A percentile compares a stretch with the other conserved stretches of the same genome.
phyloP scores from a whole-genome alignment of 1,140 invertebrate species.

The Formica selysi region DNA sequence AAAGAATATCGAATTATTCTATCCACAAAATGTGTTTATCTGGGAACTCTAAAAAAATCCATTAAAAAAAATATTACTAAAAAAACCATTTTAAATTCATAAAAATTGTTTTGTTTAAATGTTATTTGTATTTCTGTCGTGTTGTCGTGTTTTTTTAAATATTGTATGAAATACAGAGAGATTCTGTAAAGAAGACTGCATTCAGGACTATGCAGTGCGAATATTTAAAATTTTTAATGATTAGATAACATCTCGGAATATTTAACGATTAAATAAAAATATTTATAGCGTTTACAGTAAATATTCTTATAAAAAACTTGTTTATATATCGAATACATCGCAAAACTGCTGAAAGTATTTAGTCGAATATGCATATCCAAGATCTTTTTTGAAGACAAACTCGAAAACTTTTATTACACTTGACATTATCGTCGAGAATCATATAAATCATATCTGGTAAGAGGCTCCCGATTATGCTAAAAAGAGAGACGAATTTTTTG shows the following conservation, averaged over 20 bases:
- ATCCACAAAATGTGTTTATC: neutral
- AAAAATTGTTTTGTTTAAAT: neutral
- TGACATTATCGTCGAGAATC: constrained; percentile 25
- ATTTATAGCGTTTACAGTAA: neutral
- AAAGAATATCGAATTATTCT: neutral
- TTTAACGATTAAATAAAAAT: neutral
- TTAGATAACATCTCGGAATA: neutral
- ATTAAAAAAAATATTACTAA: neutral
- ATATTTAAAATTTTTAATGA: neutral
- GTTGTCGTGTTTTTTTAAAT: neutral
- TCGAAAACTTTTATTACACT: constrained; percentile 30
- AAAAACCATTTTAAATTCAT: neutral
- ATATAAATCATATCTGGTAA: constrained; percentile 13
- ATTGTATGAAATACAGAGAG: neutral
- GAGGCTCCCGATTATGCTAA: constrained; percentile 30
- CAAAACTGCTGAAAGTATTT: constrained; percentile 34
- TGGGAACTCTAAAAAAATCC: neutral
- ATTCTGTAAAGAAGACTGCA: neutral
- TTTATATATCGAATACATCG: neutral
- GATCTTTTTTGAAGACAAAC: constrained; percentile 18
- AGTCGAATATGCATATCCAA: neutral
- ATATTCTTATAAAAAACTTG: constrained; percentile 14
- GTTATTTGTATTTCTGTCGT: neutral
- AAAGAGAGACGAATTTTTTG: neutral
- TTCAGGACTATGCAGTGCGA: neutral